Conservation (phyloP, 2,113 vertebrate species). For the Plectropomus leopardus region DNA sequence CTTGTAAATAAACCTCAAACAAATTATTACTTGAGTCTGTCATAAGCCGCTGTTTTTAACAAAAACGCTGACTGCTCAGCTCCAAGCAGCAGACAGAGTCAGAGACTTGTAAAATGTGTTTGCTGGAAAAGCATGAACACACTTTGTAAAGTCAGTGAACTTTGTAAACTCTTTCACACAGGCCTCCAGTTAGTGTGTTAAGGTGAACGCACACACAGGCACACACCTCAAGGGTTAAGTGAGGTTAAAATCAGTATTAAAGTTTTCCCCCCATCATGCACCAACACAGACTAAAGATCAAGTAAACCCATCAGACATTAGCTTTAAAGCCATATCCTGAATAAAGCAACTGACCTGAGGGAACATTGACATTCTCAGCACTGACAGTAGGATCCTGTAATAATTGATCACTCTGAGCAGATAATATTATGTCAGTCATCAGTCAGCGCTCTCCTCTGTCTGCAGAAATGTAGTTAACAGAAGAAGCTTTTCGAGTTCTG, state of each 20-base stretch:
- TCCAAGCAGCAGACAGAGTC: not conserved
- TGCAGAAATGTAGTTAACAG: constrained; percentile 16
- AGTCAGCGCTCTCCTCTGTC: constrained; percentile 19
- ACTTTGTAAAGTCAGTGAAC: not conserved
- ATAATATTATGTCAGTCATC: constrained; percentile 31
- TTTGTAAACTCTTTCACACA: not conserved
- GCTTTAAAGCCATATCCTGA: not conserved
- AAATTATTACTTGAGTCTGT: no score
- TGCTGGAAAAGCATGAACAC: not conserved
- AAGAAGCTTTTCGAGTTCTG: not conserved
- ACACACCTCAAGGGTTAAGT: not conserved
- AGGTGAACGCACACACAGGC: no score
- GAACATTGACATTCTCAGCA: not conserved
- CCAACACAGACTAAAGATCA: not conserved
- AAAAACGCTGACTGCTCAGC: not conserved
- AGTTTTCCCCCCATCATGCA: not conserved
- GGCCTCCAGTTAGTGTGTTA: not conserved
- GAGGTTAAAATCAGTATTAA: not conserved
- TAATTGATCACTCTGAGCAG: constrained; percentile 16
- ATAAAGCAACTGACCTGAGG: not conserved
- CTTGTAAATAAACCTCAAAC: no score
- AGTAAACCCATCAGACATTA: not conserved
- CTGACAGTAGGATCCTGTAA: not conserved
- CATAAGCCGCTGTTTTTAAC: no score
- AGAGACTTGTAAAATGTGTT: not conserved